Evolutionary conservation across 1,140 invertebrate genomes (phyloP).

Genomic region (Drosophila setifemur): DNA sequence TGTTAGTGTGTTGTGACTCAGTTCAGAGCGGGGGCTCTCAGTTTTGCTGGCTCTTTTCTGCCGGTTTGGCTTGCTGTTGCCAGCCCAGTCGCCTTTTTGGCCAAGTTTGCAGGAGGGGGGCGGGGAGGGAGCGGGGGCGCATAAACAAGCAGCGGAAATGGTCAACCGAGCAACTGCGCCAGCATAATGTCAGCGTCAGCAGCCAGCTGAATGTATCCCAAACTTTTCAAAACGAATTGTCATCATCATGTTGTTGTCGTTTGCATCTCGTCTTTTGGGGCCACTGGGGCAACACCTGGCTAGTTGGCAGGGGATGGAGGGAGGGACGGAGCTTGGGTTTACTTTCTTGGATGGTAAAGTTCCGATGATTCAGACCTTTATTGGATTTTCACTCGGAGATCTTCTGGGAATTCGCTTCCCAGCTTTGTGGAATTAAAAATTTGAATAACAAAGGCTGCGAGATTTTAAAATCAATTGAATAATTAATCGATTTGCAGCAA

Average conservation of each 20-base stretch:
- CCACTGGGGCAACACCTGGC: constrained; percentile 20
- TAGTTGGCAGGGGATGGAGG: not conserved
- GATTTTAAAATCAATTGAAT: no score
- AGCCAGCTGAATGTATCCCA: constrained; percentile 25
- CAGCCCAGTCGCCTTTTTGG: constrained; percentile 36
- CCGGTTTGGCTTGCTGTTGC: constrained; percentile 21
- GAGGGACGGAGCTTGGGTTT: no score
- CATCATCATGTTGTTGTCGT: constrained; percentile 19
- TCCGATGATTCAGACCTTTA: not conserved
- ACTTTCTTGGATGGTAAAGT: no score
- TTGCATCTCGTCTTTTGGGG: constrained; percentile 9
- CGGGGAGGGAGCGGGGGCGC: not conserved
- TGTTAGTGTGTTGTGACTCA: no score
- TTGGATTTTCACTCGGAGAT: no score
- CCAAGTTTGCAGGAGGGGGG: not conserved
- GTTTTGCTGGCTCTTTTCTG: constrained; percentile 3
- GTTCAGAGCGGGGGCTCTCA: constrained; percentile 1
- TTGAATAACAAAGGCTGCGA: no score
- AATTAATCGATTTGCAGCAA: no score
- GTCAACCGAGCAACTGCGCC: no score
- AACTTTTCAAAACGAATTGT: constrained; percentile 38
- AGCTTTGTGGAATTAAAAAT: no score
- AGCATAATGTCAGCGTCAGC: no score
- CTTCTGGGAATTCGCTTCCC: constrained; percentile 1
- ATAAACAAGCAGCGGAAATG: constrained; percentile 41